A percentile compares a stretch with the other conserved stretches of the same genome.
These are phyloP conservation scores for Dromius quadrimaculatus DNA, from an alignment of 2,888 invertebrate genomes.

Conservation along the genomic window DNA sequence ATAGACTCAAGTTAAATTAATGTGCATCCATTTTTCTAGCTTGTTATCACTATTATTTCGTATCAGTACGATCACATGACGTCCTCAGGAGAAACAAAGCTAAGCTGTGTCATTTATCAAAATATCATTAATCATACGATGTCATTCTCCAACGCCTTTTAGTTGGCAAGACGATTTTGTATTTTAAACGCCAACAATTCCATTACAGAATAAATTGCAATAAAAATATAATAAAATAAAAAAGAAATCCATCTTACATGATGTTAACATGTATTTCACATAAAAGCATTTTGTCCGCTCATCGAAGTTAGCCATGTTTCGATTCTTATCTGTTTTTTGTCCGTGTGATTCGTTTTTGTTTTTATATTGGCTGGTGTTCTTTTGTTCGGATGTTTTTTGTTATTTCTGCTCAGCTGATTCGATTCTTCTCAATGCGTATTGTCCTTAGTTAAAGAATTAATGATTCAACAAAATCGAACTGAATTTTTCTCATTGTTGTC, in stretches of 20 bases:
- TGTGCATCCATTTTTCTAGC: no score
- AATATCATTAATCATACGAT: neutral
- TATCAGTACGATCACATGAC: neutral
- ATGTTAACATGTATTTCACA: constrained; percentile 4
- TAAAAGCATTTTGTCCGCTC: constrained; percentile 24
- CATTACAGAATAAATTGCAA: no score
- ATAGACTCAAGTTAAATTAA: no score
- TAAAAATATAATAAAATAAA: neutral
- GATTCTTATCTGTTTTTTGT: constrained; percentile 36
- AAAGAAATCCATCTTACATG: no score
- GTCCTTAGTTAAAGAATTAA: constrained; percentile 28
- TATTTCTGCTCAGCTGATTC: constrained; percentile 24
- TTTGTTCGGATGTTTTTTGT: constrained; percentile 35
- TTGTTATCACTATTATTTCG: no score
- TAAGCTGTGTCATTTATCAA: neutral
- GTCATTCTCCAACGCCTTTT: neutral
- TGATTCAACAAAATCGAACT: constrained; percentile 17
- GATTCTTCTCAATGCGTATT: constrained; percentile 15
- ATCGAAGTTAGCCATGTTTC: constrained; percentile 23
- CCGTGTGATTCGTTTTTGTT: constrained; percentile 27
- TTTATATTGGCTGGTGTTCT: constrained; percentile 35
- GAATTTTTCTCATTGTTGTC: no score
- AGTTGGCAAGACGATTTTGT: neutral
- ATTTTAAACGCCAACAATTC: no score
- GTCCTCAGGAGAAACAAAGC: neutral